Base-by-base conservation (phyloP, 2,888 invertebrate species). In the Proisotoma minuta region DNA sequence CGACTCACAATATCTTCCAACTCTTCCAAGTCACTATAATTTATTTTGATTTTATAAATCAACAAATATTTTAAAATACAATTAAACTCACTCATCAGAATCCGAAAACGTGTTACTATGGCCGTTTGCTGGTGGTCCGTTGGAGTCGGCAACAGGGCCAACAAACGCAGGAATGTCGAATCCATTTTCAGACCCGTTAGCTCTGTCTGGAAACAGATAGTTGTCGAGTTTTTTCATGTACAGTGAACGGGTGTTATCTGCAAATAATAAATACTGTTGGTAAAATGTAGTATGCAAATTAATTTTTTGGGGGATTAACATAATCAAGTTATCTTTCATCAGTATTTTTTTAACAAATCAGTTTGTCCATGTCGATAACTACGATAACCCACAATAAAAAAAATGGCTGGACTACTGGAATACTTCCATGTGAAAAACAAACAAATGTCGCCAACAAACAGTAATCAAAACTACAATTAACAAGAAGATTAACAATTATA, bases 61-160 rank as follows among this genome's bases (percentile, higher is more conserved):
- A n/a, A n/a, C n/a, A n/a, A n/a, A n/a, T 34, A 34, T 34, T 10
- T 34, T 8, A 34, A 34, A 15, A 43, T 43, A 43, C 4, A 5
- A 18, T 43, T 43, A 34, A 4, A 8, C 43, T 49, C 28, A 48
- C 28, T 29, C 43, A 23, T 48, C 39, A 8, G 28, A 53, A 24
- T 68, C 67, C 0, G 68, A 68, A 50, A 39, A 68, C 3, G 64
- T 64, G 53, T 68, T 68, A 3, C 48, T 52, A 15, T 15, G 18
- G 1, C 66, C 66, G 53, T 68, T 68, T 18, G 61, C 50, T 20
- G 57, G 20, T 47, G 52, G n/a, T 10, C 58, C 63, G n/a, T 63
- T 58, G 12, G 23, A 18, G 12, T n/a, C 58, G 10, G 15, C 23
- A 2, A 8, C 2, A 10, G 28, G 28, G 23, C 12, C 18, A 26